Percentiles rank a stretch among this genome's conserved stretches.
Conservation (phyloP, 2,797 vertebrate species). For the Thripadectes ignobilis region DNA sequence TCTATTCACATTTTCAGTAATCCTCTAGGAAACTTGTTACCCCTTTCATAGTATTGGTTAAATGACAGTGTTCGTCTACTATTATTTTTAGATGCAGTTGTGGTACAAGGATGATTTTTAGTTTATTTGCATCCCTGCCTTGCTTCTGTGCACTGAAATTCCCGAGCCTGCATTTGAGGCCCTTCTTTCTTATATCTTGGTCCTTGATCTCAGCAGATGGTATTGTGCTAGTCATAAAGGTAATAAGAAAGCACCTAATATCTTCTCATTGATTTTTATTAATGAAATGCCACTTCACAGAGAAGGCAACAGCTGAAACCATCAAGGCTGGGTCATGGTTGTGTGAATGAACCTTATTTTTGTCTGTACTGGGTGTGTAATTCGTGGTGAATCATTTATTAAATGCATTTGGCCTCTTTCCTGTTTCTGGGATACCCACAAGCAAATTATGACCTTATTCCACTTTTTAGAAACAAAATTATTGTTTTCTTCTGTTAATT, state of each 20-base stretch:
- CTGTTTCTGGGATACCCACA: background rate
- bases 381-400: background rate
- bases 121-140: background rate
- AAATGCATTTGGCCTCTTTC: background rate
- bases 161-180: background rate
- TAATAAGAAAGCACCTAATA: constrained; percentile 15
- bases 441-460: background rate
- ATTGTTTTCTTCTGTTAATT: background rate
- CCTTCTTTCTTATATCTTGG: background rate
- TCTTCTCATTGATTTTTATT: constrained; percentile 30
- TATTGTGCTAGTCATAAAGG: background rate
- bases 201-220: background rate
- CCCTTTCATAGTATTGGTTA: background rate
- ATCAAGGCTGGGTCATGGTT: background rate
- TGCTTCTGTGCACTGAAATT: background rate
- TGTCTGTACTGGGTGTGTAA: background rate
- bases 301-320: constrained; percentile 11
- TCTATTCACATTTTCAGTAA: background rate
- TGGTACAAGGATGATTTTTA: background rate
- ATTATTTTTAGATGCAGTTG: background rate
- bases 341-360: constrained; percentile 16
- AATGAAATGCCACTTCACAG: constrained; percentile 22
- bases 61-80: background rate
- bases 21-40: background rate
- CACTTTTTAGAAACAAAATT: background rate